These are phyloP conservation scores for Meloidogyne floridensis DNA, from an alignment of 1,140 invertebrate species.

Conservation along the genomic window DNA sequence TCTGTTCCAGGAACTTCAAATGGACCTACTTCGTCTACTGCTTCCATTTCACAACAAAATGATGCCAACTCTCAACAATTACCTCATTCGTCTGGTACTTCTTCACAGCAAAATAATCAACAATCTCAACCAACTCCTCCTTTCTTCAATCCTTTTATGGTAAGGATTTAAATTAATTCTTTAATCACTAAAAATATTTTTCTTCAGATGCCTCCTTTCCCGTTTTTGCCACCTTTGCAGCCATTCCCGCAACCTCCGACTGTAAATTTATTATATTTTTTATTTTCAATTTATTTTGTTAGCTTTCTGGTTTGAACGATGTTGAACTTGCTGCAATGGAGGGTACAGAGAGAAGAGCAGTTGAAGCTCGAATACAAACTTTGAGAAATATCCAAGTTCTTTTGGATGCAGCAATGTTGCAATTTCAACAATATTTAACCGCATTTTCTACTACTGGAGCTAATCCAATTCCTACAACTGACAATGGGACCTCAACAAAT, in stretches of 20 bases:
- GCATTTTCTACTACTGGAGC: neutral
- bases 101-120: neutral
- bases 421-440: constrained; percentile 81
- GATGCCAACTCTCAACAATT: neutral
- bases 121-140: neutral
- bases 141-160: constrained; percentile 4
- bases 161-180: neutral
- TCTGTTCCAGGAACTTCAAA: neutral
- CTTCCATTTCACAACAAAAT: neutral
- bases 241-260: constrained; percentile 52
- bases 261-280: constrained; percentile 19
- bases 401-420: constrained; percentile 81
- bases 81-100: neutral
- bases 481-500: neutral
- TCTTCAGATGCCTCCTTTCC: neutral
- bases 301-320: constrained; percentile 71
- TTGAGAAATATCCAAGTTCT: constrained; percentile 82
- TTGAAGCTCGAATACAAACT: constrained; percentile 85
- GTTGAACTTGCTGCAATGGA: constrained; percentile 86
- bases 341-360: constrained; percentile 79
- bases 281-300: constrained; percentile 21
- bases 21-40: neutral
- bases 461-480: neutral
- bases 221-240: constrained; percentile 12
- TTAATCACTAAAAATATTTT: neutral